Evolutionary conservation across 2,113 vertebrate genomes (phyloP), one percentile per base, ranked within the genome.

Genomic region (Esox niger): DNA sequence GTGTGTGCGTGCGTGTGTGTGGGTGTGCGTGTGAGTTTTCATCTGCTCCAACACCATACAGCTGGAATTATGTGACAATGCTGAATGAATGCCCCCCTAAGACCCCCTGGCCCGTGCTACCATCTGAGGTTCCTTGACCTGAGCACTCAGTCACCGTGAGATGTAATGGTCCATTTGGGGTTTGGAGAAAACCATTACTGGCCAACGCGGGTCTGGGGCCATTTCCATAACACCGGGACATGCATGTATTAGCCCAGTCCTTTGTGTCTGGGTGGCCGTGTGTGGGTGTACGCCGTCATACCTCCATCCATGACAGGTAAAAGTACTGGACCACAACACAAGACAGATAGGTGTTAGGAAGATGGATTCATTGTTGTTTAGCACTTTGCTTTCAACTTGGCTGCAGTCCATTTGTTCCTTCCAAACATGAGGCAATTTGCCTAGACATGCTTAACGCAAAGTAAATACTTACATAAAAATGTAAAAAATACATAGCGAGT

Each of bases 151-250:
- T n/a, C 82, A 33, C 20, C 79, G 77, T 84, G 81, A 84, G 74
- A 77, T 79, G 86, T 87, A 87, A 90, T 86, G 79, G 82, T 89
- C 78, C 80, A 85, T 87, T 88, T 85, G 87, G 84, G 84, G 80
- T 79, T 84, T 84, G 78, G 80, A 84, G 78, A 79, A 84, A 79
- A 80, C 38, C 78, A 82, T 84, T 80, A 83, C 59, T n/a, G 74
- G 72, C 69, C 75, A 61, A 66, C 79, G 70, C 72, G 71, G 82
- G 73, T 83, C 75, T 52, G 71, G 81, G 81, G 80, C 74, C 76
- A 88, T 90, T 88, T 88, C 88, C 88, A 88, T 90, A 90, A 81
- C 86, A 86, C 73, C 82, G 83, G 82, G 87, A 87, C 87, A 84
- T 66, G 82, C 77, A 84, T 88, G 87, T 86, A 90, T 90, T 90